Conservation (phyloP, 2,888 invertebrate genomes). For the Dilophus febrilis region DNA sequence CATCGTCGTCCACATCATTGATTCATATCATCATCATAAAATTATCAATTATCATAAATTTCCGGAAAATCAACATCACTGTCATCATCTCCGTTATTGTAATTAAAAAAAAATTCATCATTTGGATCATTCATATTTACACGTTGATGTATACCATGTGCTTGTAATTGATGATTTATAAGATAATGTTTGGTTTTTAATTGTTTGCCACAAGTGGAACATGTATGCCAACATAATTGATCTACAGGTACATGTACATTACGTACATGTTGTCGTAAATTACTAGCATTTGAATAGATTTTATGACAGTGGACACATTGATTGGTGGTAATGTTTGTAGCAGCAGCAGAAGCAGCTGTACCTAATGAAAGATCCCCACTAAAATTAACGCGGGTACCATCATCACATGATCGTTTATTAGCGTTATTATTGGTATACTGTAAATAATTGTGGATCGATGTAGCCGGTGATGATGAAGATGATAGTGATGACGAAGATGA, state of each 20-base stretch:
- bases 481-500: background rate
- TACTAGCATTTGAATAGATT: slow-evolving; percentile 54
- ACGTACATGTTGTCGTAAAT: slow-evolving; percentile 59
- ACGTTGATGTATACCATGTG: slow-evolving; percentile 55
- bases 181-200: slow-evolving; percentile 63
- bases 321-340: slow-evolving; percentile 16
- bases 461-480: slow-evolving; percentile 1
- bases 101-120: background rate
- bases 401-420: background rate
- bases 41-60: too few relatives aligned
- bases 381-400: too few relatives aligned
- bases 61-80: too few relatives aligned
- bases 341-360: slow-evolving; percentile 13
- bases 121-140: background rate
- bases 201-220: slow-evolving; percentile 55
- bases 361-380: too few relatives aligned
- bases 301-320: slow-evolving; percentile 54
- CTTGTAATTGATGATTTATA: slow-evolving; percentile 58
- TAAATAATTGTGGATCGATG: background rate
- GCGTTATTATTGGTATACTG: background rate
- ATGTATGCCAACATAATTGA: slow-evolving; percentile 52
- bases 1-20: too few relatives aligned
- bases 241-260: slow-evolving; percentile 56
- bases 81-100: too few relatives aligned
- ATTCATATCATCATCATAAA: too few relatives aligned